phyloP scores from a whole-genome alignment of 2,888 invertebrate species.

The Myopa tessellatipennis region DNA sequence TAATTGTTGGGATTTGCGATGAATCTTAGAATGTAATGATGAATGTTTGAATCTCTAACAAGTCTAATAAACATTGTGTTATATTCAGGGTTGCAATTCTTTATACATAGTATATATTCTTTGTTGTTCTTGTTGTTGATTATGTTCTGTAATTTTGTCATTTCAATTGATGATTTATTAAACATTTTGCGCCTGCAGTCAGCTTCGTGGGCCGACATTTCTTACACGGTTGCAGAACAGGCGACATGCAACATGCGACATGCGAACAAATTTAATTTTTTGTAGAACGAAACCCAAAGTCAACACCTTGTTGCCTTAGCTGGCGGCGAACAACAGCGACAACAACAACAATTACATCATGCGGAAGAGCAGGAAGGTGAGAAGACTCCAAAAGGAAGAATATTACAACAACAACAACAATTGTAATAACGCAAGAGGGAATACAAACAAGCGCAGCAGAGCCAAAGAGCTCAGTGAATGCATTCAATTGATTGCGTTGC shows the following conservation, averaged over 20 bases:
- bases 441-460: background rate
- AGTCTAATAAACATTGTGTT: too few relatives aligned
- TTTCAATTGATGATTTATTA: conserved; percentile 31
- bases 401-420: too few relatives aligned
- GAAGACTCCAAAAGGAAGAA: background rate
- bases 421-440: background rate
- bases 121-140: background rate
- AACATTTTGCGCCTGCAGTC: conserved; percentile 11
- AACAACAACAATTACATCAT: background rate
- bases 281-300: conserved; percentile 7
- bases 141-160: conserved; percentile 3
- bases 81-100: too few relatives aligned
- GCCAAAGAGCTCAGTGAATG: conserved; percentile 12
- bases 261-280: conserved; percentile 29
- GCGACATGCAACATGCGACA: conserved; percentile 9
- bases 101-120: too few relatives aligned
- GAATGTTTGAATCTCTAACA: too few relatives aligned
- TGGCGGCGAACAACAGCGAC: background rate
- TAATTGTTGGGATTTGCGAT: too few relatives aligned
- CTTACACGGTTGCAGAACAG: conserved; percentile 16
- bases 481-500: conserved; percentile 35
- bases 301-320: conserved; percentile 29
- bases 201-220: conserved; percentile 14
- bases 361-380: background rate
- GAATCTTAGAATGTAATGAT: too few relatives aligned